Base-by-base conservation (phyloP, 2,797 vertebrate genomes). In the Eremophila alpestris region DNA sequence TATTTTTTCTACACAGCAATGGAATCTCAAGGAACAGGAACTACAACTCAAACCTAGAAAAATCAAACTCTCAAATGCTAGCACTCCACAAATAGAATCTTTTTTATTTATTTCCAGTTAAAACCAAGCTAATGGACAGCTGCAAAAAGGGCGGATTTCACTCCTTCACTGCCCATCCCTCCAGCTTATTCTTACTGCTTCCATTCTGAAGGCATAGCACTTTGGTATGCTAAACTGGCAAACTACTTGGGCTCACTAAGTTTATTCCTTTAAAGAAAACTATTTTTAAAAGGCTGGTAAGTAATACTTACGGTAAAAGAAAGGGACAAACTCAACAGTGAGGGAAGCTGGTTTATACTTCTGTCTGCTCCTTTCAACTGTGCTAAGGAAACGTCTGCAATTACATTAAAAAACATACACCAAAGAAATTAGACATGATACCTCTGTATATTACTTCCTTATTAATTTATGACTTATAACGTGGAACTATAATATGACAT, bases 291-390 rank as follows among this genome's bases (percentile, higher is more conserved):
- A 54, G 16, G 46, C 29, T 55, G 34, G 48, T 41, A 36, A 29
- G 38, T 27, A 30, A 82, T 96, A 99, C 99, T 99, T 97, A 99
- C 99, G 99, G 95, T 99, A 99, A 98, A 99, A 99, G 97, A 99
- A 99, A 90, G 99, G 99, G 87, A 99, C 98, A 96, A 99, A 99
- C 93, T 99, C 99, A 54, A 99, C 99, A 13, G 99, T 99, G 90
- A 99, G 99, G 7, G 98, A 98, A 70, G 99, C 99, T 32, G 99
- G 98, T 93, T 99, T 99, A 96, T 99, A 99, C 93, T 99, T 99
- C 98, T 99, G 99, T 97, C 99, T 98, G 98, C 98, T 99, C 97
- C 98, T 99, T 97, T 99, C 99, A 69, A 98, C 98, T 5, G 98
- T 97, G 62, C 98, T 98, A 94, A 99, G 97, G 97, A 98, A 98